Evolutionary conservation across 2,888 invertebrate species (phyloP), one percentile per base, ranked within the genome.

Genomic region (Phaonia tiefii): DNA sequence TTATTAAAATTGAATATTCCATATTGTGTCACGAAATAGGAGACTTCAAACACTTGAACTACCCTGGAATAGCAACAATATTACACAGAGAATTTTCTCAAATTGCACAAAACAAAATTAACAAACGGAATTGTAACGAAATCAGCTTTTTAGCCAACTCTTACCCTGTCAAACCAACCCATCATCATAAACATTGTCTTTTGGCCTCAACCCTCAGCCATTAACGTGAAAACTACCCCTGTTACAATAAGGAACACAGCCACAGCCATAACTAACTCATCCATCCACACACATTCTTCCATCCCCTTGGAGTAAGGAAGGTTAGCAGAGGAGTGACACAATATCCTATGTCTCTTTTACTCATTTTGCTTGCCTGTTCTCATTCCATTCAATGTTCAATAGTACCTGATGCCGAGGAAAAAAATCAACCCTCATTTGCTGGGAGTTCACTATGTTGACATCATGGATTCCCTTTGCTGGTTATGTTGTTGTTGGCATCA

Each of bases 341-440:
- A 49, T 31, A 4, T 0, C 60, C 20, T 70, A 22, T 51, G 11
- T 67, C 67, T 67, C 67, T 67, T 44, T 46, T 13, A 37, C 17
- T 71, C 46, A 7, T 22, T 46, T 26, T 7, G 2, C 11, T 60
- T 31, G 20, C 17, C 67, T 39, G 58, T 13, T 42, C 42, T 22
- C 39, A 31, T 17, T 51, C n/a, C 11, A 8, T 22, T 8, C 25
- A 17, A 42, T 49, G 66, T 44, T 77, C 49, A 79, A 65, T n/a
- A 15, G 46, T 79, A 75, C 79, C 79, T 79, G 79, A 44, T 37
- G 17, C 25, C 31, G 49, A 22, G 46, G 15, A 67, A 26, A 60
- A 46, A 72, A 75, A 75, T 39, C 79, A 75, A 79, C 79, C 79
- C 79, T 75, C 67, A 72, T 75, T 65, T 65, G 25, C 7, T 31